phyloP scores from a whole-genome alignment of 2,797 vertebrate genomes.

The Tinamus major region DNA sequence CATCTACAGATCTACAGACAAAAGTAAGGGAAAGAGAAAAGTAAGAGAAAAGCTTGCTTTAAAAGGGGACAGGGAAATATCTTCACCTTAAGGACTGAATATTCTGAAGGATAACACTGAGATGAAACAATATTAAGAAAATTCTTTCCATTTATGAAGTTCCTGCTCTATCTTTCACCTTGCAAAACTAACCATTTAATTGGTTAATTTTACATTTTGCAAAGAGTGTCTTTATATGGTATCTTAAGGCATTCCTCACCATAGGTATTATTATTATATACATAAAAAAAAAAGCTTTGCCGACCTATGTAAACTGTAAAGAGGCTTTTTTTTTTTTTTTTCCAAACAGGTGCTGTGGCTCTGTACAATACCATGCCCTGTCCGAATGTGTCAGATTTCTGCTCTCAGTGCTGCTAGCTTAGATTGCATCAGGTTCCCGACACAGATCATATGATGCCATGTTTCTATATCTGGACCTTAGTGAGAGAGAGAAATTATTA shows the following conservation, averaged over 20 bases:
- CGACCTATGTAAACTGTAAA: neutral
- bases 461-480: neutral
- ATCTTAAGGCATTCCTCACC: neutral
- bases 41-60: neutral
- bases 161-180: neutral
- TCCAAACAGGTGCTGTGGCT: accelerated
- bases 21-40: neutral
- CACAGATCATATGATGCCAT: neutral
- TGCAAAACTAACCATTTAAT: neutral
- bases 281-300: neutral
- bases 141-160: neutral
- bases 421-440: neutral
- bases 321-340: neutral
- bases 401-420: neutral
- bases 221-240: accelerated
- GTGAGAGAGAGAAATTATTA: neutral
- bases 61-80: neutral
- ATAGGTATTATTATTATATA: neutral
- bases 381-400: neutral
- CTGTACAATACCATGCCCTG: accelerated
- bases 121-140: neutral
- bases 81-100: neutral
- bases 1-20: neutral
- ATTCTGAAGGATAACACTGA: neutral
- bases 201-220: neutral